These are phyloP conservation scores for Epicauta chinensis DNA, from an alignment of 1,140 invertebrate genomes.

Conservation along the genomic window DNA sequence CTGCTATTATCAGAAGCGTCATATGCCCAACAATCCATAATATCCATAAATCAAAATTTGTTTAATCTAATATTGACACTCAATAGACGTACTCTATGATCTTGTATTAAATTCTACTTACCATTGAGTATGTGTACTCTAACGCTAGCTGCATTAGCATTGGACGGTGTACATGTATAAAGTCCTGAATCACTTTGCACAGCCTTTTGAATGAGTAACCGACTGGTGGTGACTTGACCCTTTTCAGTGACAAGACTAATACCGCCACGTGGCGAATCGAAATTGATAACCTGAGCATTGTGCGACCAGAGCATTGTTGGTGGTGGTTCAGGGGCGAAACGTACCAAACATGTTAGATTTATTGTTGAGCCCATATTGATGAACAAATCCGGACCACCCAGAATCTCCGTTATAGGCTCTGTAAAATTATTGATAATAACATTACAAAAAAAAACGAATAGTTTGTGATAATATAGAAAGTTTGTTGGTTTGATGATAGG, in stretches of 20 bases:
- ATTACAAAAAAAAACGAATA: neutral
- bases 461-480: neutral
- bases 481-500: too few relatives aligned
- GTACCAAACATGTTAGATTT: constrained; percentile 79
- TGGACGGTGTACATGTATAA: constrained; percentile 72
- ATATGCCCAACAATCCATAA: neutral
- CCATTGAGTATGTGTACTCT: constrained; percentile 79
- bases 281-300: constrained; percentile 72
- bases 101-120: constrained; percentile 44
- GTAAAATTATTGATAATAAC: constrained; percentile 35
- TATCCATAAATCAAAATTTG: neutral
- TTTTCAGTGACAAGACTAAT: constrained; percentile 76
- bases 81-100: neutral
- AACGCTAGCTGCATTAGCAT: constrained; percentile 66
- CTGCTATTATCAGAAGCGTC: neutral
- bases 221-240: constrained; percentile 68
- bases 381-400: constrained; percentile 73
- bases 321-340: constrained; percentile 74
- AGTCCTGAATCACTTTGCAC: constrained; percentile 64
- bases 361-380: constrained; percentile 83
- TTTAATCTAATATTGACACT: neutral
- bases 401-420: constrained; percentile 80
- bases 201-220: constrained; percentile 73
- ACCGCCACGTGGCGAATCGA: constrained; percentile 63
- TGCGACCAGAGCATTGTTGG: constrained; percentile 73